A percentile compares a stretch with the other conserved stretches of the same genome.
Conservation (phyloP, 2,888 invertebrate genomes). For the Chrysomela aeneicollis region DNA sequence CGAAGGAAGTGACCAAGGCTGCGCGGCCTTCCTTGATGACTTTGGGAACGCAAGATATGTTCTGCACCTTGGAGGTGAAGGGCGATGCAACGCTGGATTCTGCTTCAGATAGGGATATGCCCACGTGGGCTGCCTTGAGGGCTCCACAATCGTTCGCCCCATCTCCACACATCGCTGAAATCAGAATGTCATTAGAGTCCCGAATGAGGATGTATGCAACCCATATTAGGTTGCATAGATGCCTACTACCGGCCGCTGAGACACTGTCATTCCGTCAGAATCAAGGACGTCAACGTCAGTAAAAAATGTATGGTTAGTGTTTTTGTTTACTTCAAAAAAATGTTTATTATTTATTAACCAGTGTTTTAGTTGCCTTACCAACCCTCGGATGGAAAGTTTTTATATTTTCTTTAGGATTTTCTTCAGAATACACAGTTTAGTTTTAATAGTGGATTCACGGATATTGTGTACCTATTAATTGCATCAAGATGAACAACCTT, state of each 20-base stretch:
- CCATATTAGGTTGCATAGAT: background rate
- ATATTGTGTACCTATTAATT: too few relatives aligned
- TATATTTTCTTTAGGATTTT: too few relatives aligned
- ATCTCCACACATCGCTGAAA: conserved; percentile 92
- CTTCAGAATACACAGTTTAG: too few relatives aligned
- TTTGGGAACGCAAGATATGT: conserved; percentile 84
- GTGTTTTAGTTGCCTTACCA: too few relatives aligned
- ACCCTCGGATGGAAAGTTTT: too few relatives aligned
- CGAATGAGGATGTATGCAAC: background rate
- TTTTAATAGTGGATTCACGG: too few relatives aligned
- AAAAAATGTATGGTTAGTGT: background rate
- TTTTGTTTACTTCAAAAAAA: background rate
- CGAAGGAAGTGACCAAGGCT: conserved; percentile 95
- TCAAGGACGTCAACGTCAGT: background rate
- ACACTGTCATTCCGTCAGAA: background rate
- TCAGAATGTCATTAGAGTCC: conserved; percentile 7
- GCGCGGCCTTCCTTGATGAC: conserved; percentile 89
- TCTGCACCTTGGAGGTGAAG: conserved; percentile 86
- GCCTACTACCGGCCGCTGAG: background rate
- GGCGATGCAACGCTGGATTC: conserved; percentile 95
- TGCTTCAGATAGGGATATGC: conserved; percentile 89
- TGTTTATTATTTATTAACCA: too few relatives aligned
- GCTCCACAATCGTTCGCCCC: conserved; percentile 98
- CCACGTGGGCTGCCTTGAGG: conserved; percentile 89
- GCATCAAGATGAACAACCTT: conserved; percentile 15